Conservation (phyloP, 2,888 invertebrate species). For the Leucoma salicis region DNA sequence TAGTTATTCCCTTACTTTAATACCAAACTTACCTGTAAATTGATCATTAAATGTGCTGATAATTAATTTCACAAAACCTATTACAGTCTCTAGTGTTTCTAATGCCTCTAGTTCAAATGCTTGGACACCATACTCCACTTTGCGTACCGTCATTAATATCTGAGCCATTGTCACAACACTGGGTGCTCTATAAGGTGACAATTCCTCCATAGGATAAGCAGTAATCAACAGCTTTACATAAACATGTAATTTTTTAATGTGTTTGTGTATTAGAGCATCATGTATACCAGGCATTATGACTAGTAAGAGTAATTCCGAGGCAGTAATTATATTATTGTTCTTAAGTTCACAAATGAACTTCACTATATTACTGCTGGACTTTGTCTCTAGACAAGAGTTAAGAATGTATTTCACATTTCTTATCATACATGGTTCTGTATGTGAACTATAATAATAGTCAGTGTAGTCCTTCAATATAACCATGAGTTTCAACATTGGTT, state of each 20-base stretch:
- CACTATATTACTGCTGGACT: slow-evolving; percentile 49
- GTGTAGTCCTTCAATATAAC: slow-evolving; percentile 51
- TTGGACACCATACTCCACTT: slow-evolving; percentile 45
- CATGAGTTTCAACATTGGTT: slow-evolving; percentile 61
- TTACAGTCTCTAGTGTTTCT: slow-evolving; percentile 45
- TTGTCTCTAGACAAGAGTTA: slow-evolving; percentile 37
- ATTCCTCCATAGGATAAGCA: slow-evolving; percentile 48
- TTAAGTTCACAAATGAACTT: slow-evolving; percentile 57
- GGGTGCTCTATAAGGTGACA: slow-evolving; percentile 61
- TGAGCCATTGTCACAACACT: slow-evolving; percentile 68
- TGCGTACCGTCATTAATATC: slow-evolving; percentile 58
- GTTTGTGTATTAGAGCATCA: slow-evolving; percentile 48
- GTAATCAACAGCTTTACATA: slow-evolving; percentile 51
- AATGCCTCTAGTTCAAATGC: slow-evolving; percentile 49
- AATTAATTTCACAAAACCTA: slow-evolving; percentile 52
- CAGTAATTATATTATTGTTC: slow-evolving; percentile 43
- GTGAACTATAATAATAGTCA: slow-evolving; percentile 55
- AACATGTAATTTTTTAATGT: slow-evolving; percentile 44
- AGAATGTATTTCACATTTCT: slow-evolving; percentile 46
- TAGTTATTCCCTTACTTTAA: background rate
- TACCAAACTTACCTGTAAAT: background rate
- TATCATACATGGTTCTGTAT: slow-evolving; percentile 60
- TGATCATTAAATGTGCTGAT: slow-evolving; percentile 45
- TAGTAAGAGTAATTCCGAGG: slow-evolving; percentile 53
- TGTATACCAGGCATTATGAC: slow-evolving; percentile 68